Base-by-base conservation (phyloP, 2,888 invertebrate genomes). In the Diadromus collaris region DNA sequence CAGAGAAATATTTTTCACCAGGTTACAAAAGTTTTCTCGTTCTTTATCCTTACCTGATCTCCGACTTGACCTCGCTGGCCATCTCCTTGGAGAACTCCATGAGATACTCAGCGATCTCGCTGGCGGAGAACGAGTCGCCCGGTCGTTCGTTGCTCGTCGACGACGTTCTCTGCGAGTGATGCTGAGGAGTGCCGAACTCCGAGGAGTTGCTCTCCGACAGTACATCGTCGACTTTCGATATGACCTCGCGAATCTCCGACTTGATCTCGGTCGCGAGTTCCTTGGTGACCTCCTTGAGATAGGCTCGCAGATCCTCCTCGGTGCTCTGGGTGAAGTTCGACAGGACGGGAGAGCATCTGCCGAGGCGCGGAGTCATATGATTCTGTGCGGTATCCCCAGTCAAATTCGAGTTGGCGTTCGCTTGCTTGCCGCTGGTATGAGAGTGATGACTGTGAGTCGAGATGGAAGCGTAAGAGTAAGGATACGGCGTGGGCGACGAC, bases 231-330 rank as follows among this genome's bases (percentile, higher is more conserved):
- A 96, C 96, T 90, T 94, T 94, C 2, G 95, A 95, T 83, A 96
- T 96, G 0, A 96, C 96, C 89, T 95, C 96, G 6, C 96, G 92
- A 51, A 96, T 95, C 92, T 96, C 96, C 2, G 96, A 96, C 88
- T 96, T 96, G 24, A 96, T 95, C 91, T 96, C 96, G 10, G 95
- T 95, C 1, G 96, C 96, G 80, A 96, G 91, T 91, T 96, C 95
- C 90, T 94, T 94, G 5, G 96, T 95, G 90, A 95, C 94, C 90
- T 95, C 95, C 85, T 95, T 95, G 1, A 96, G 94, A 85, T 96
- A 96, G 0, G 95, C 95, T 84, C 95, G 94, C 34, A 95, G 90
- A 86, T 95, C 95, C 85, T 95, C 95, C 82, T 95, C 95, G 0
- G 94, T 91, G 72, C 88, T 89, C 29, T 88, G 88, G 5, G 88